Evolutionary conservation across 2,797 vertebrate genomes (phyloP), one percentile per base, ranked within the genome.

Genomic region (Triplophysa bombifrons): DNA sequence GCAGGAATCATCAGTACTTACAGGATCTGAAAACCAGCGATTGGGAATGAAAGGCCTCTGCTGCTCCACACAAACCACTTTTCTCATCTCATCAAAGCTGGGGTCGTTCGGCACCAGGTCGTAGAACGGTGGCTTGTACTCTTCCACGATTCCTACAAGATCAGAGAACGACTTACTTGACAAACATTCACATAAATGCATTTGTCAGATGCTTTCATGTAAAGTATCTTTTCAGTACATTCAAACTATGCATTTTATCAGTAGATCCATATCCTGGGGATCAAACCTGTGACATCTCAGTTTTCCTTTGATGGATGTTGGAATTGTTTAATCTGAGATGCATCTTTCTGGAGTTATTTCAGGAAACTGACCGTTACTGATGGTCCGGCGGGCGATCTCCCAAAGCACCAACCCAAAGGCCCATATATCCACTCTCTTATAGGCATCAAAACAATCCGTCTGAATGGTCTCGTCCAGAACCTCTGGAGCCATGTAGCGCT

Each of bases 11-110:
- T 17, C 19, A 13, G 22, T 44, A 91, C 92, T 89, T 76, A 95
- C 94, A 5, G 94, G 93, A 85, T 95, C 94, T 46, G 94, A 95
- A 85, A 94, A 95, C 94, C 94, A 95, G 69, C 94, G 93, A 73
- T 95, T 95, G 12, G 94, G 94, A 85, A 95, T 92, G 84, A 94
- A 94, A 58, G 94, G 94, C 82, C 94, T 91, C 84, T 94, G 94
- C 87, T 95, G 94, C 87, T 95, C 94, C 88, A 94, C 91, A 86
- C 94, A 95, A 83, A 95, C 93, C 82, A 94, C 92, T 87, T 95
- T 95, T 85, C 93, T 93, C 94, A 95, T 95, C 84, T 95, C 94
- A 50, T 95, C 94, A 20, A 95, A 95, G 88, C 94, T 95, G 46
- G 94, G 94, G 89, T 95, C 94, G 1, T 92, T 95, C 9, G 93